Conservation (phyloP, 2,888 invertebrate species). For the Drosophila pegasa region DNA sequence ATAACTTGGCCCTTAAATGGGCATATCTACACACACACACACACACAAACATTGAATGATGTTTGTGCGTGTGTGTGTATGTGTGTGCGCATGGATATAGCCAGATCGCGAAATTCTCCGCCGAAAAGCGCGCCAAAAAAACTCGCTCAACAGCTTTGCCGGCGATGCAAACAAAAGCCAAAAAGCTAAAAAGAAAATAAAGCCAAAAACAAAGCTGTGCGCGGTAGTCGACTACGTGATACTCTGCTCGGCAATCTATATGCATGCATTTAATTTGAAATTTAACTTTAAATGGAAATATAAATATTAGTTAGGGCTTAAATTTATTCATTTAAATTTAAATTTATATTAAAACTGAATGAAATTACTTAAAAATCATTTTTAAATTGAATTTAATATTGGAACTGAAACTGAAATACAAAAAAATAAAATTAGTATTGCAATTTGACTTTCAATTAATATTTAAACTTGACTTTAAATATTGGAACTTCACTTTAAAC, state of each 20-base stretch:
- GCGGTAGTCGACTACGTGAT: background rate
- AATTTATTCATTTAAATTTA: accelerated
- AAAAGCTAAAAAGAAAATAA: constrained; percentile 40
- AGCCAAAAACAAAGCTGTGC: background rate
- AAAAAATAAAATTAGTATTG: too few species aligned
- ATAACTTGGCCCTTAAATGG: background rate
- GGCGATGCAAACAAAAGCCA: constrained; percentile 44
- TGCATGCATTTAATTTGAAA: too few species aligned
- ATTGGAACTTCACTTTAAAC: too few species aligned
- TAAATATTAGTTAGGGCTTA: too few species aligned
- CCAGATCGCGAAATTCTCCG: constrained; percentile 17
- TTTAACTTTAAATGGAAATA: too few species aligned
- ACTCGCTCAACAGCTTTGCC: constrained; percentile 59
- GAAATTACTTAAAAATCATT: too few species aligned
- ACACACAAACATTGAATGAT: background rate
- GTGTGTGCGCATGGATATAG: background rate
- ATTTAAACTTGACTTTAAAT: too few species aligned
- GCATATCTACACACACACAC: background rate
- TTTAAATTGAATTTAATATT: too few species aligned
- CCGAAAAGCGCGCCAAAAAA: constrained; percentile 76
- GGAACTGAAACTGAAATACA: too few species aligned
- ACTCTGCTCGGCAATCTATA: background rate
- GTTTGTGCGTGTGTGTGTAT: background rate
- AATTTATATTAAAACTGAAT: background rate
- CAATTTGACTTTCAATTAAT: too few species aligned